Evolutionary conservation across 2,888 invertebrate species (phyloP).

Genomic region (Orthosia gothica): DNA sequence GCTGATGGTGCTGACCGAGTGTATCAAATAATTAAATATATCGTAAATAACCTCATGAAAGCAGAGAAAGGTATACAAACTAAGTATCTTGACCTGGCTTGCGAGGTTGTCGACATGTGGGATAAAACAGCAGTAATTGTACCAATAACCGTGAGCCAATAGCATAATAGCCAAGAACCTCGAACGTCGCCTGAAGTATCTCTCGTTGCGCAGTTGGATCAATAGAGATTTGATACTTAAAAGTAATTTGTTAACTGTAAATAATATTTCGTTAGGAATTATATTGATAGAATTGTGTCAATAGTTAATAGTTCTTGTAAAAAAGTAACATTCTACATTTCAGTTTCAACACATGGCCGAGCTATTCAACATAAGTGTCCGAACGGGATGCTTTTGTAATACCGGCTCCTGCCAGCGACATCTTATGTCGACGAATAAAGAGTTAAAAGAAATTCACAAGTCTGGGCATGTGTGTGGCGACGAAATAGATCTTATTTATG

Average conservation of each 20-base stretch:
- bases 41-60: too few species aligned
- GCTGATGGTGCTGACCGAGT: not conserved
- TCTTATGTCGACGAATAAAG: slow-evolving; percentile 93
- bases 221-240: too few species aligned
- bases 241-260: too few species aligned
- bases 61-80: too few species aligned
- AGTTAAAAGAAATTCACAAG: slow-evolving; percentile 95
- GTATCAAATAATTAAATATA: not conserved
- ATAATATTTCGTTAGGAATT: too few species aligned
- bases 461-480: slow-evolving; percentile 98
- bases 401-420: slow-evolving; percentile 98
- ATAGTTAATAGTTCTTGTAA: not conserved
- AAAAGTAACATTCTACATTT: slow-evolving; percentile 51
- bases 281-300: not conserved
- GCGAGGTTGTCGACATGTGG: too few species aligned
- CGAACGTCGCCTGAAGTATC: too few species aligned
- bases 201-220: too few species aligned
- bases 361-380: slow-evolving; percentile 95
- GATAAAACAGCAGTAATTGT: too few species aligned
- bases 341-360: slow-evolving; percentile 97
- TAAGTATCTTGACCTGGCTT: too few species aligned
- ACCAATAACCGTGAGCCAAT: too few species aligned
- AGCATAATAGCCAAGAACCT: too few species aligned
- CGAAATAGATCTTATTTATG: slow-evolving; percentile 95
- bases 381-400: slow-evolving; percentile 99